Evolutionary conservation across 92 coral and sea anemone genomes (phyloP), one percentile per base, ranked within the genome.

Genomic region (Zoanthus solanderi): DNA sequence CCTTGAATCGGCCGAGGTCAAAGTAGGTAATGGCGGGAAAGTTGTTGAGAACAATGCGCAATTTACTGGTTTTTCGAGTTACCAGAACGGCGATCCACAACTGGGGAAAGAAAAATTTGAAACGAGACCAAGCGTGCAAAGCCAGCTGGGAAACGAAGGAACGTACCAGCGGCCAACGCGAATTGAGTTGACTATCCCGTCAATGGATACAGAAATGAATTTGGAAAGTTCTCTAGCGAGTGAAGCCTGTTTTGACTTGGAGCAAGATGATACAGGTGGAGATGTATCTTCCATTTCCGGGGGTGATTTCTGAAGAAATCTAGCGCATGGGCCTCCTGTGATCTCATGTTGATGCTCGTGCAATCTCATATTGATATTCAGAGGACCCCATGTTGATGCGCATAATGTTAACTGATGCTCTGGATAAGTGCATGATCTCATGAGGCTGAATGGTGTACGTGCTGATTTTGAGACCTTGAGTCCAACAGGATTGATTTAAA

Each of bases 241-340:
- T 85, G 96, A 95, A 30, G 93, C 68, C n/a, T 87, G 76, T 75
- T 73, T 89, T 79, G 94, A 92, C 69, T 57, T 89, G 85, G 96
- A 93, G 69, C 92, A 86, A 23, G 98, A 89, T 61, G 97, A 94
- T 34, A 93, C 99, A 9, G 85, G 89, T 69, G 96, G 95, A 74
- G 95, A 96, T 67, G 90, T 92, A 17, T 96, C 99, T 0, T 95
- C 99, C 28, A 96, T 95, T 37, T 96, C 99, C 16, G 98, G 99
- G 23, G 99, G 98, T 28, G 98, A 96, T 76, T 93, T 95, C 91
- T 93, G 9, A 34, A 63, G 68, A n/a, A 23, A 13, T 30, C n/a
- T 16, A 30, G 30, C 72, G 52, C 83, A 31, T 66, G 28, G 15
- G 12, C 16, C 7, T 44, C 0, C 23, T 17, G 0, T 63, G 28